A percentile compares a stretch with the other conserved stretches of the same genome.
phyloP scores from a whole-genome alignment of 2,113 vertebrate species.

The Dascyllus trimaculatus region DNA sequence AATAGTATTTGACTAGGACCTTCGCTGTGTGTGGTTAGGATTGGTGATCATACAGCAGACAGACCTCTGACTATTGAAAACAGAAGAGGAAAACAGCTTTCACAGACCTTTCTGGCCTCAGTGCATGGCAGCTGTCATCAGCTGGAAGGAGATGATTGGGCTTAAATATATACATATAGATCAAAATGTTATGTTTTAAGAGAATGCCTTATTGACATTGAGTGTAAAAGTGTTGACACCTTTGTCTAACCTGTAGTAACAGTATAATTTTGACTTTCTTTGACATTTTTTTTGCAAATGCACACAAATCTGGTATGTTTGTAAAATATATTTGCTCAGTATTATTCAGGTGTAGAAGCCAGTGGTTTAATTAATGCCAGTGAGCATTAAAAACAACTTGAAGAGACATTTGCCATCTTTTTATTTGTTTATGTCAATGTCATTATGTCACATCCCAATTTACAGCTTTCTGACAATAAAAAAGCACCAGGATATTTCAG shows the following conservation, averaged over 20 bases:
- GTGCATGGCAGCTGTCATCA: not conserved
- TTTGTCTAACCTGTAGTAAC: too few species aligned
- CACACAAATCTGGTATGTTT: too few species aligned
- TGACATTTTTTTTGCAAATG: too few species aligned
- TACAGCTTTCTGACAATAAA: too few species aligned
- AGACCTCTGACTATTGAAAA: not conserved
- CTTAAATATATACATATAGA: not conserved
- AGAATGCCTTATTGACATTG: too few species aligned
- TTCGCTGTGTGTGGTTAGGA: constrained; percentile 22
- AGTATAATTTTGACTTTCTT: too few species aligned
- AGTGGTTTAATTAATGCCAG: not conserved
- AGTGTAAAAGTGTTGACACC: too few species aligned
- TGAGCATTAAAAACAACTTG: not conserved
- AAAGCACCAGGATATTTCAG: too few species aligned
- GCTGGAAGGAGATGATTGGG: not conserved
- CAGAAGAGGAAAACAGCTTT: not conserved
- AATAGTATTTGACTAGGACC: constrained; percentile 64
- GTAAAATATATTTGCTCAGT: too few species aligned
- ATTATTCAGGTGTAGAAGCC: too few species aligned
- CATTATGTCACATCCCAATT: too few species aligned
- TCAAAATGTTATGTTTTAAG: too few species aligned
- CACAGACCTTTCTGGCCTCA: not conserved
- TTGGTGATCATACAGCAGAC: constrained; percentile 7
- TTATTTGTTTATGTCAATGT: not conserved
- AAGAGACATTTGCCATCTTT: not conserved